A percentile compares a stretch with the other conserved stretches of the same genome.
phyloP scores from a whole-genome alignment of 2,797 vertebrate species.

The Rhabdomys pumilio region DNA sequence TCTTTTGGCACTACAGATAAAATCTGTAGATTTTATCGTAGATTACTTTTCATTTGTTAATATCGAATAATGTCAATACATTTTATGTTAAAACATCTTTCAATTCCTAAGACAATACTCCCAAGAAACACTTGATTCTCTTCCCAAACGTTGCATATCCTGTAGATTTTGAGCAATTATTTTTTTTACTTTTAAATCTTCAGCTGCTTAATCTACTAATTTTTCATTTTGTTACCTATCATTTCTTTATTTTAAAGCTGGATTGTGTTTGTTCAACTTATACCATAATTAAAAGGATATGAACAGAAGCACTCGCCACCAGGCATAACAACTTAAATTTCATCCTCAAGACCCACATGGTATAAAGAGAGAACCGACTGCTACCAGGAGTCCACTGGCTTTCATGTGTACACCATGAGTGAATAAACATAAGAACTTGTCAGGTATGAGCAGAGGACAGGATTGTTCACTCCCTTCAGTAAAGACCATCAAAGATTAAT shows the following conservation, averaged over 20 bases:
- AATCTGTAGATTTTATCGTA: constrained; percentile 1
- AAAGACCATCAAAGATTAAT: background rate
- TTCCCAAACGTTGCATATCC: background rate
- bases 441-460: background rate
- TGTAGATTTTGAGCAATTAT: constrained; percentile 17
- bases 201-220: background rate
- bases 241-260: background rate
- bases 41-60: constrained; percentile 42
- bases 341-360: background rate
- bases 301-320: background rate
- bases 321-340: too few relatives aligned
- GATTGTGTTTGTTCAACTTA: background rate
- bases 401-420: background rate
- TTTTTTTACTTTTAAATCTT: constrained; percentile 46
- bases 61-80: background rate
- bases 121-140: constrained; percentile 7
- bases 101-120: background rate
- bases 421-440: background rate
- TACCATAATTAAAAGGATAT: background rate
- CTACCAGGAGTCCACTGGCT: background rate
- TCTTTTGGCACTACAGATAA: background rate
- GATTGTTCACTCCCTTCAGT: constrained; percentile 4
- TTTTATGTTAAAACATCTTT: constrained; percentile 42
- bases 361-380: background rate
- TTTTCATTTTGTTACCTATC: background rate